phyloP scores from a whole-genome alignment of 2,888 invertebrate species.

The Caenorhabditis sp. region DNA sequence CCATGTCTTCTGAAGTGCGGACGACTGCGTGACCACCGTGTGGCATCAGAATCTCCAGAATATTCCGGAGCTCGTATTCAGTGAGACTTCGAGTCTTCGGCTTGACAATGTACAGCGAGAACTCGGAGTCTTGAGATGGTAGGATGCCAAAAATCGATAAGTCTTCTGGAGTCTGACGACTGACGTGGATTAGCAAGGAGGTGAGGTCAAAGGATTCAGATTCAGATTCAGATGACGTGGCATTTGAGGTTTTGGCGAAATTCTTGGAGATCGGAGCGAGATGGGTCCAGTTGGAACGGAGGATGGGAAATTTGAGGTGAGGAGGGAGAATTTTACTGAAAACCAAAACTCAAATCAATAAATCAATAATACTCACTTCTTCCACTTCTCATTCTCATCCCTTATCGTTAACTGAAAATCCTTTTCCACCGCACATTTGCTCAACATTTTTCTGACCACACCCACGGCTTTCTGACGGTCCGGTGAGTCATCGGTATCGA shows the following conservation, averaged over 20 bases:
- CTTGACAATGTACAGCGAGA: constrained; percentile 36
- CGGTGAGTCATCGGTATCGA: not conserved
- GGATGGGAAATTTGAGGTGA: constrained; percentile 13
- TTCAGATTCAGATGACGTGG: not conserved
- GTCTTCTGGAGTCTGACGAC: constrained; percentile 26
- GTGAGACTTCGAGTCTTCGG: not conserved
- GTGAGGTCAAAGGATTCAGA: too few relatives aligned
- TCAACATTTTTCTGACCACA: constrained; percentile 30
- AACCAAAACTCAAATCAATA: too few relatives aligned
- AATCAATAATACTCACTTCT: not conserved
- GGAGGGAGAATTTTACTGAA: constrained; percentile 15
- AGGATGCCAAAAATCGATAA: constrained; percentile 19
- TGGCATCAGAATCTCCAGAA: constrained; percentile 28
- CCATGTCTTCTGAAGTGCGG: not conserved
- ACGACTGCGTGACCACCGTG: not conserved
- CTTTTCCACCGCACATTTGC: constrained; percentile 25
- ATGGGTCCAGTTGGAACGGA: not conserved
- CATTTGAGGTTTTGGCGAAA: not conserved
- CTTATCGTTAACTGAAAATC: not conserved
- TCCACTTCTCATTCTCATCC: too few relatives aligned
- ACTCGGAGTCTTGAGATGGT: constrained; percentile 41
- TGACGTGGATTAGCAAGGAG: constrained; percentile 22
- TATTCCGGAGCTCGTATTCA: constrained; percentile 16
- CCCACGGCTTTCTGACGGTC: constrained; percentile 27
- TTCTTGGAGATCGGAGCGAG: not conserved